Percentiles rank a stretch among this genome's conserved stretches.
phyloP scores from a whole-genome alignment of 2,113 vertebrate genomes.

The Egretta garzetta region DNA sequence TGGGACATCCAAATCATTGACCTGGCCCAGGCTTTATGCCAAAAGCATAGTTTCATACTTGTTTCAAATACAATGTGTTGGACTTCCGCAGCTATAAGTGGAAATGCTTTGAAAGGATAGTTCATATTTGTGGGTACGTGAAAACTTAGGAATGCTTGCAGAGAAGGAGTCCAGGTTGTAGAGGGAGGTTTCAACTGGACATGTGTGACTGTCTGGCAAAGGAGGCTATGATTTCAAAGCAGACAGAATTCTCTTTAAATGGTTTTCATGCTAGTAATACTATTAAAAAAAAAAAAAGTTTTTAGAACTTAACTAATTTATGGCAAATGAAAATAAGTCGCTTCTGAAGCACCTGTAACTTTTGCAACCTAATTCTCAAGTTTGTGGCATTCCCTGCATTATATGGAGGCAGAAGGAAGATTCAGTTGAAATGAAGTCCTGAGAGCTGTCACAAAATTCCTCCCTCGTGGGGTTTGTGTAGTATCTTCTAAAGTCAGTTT shows the following conservation, averaged over 20 bases:
- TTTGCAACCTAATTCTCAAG: not conserved
- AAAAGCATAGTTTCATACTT: not conserved
- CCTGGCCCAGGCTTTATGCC: not conserved
- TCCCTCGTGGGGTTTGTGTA: not conserved
- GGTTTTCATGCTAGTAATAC: not conserved
- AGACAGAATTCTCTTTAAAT: not conserved
- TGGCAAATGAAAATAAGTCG: not conserved
- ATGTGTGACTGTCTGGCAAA: accelerated
- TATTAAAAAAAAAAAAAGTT: not conserved
- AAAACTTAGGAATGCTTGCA: not conserved
- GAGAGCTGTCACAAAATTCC: not conserved
- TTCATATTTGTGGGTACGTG: not conserved
- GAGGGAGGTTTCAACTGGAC: not conserved
- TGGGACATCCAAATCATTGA: not conserved
- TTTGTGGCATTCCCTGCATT: not conserved
- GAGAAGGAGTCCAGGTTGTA: not conserved
- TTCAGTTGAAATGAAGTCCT: not conserved
- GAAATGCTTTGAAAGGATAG: not conserved
- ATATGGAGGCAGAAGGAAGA: not conserved
- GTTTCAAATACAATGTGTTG: not conserved
- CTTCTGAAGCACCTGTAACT: not conserved
- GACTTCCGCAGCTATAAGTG: not conserved
- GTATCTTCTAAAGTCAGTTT: not conserved
- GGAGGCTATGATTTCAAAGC: not conserved
- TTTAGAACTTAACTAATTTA: not conserved